Evolutionary conservation across 2,888 invertebrate species (phyloP).

Genomic region (Tinea semifulvella): DNA sequence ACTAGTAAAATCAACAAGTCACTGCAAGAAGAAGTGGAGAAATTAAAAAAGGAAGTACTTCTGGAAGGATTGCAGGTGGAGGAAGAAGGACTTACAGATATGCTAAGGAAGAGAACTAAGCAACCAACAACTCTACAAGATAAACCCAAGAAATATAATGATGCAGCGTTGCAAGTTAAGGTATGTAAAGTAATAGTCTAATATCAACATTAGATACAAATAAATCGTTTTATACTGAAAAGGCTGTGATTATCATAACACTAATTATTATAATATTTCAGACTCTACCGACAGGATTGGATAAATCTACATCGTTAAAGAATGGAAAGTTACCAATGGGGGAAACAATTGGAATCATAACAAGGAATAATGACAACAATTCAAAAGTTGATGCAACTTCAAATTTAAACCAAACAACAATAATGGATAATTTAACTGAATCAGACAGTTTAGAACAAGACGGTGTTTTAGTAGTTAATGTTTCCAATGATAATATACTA

Average conservation of each 20-base stretch:
- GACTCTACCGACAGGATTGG: constrained; percentile 49
- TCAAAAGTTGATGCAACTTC: constrained; percentile 25
- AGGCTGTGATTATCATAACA: not conserved
- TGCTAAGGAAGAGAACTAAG: constrained; percentile 75
- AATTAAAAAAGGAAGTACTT: constrained; percentile 82
- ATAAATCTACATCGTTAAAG: constrained; percentile 49
- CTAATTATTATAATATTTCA: constrained; percentile 24
- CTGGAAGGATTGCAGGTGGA: constrained; percentile 85
- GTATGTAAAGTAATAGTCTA: constrained; percentile 31
- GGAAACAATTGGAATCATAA: constrained; percentile 29
- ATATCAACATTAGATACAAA: not conserved
- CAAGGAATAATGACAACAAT: constrained; percentile 30
- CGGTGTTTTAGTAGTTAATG: constrained; percentile 55
- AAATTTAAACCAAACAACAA: constrained; percentile 36
- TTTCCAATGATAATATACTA: constrained; percentile 53
- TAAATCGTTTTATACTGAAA: not conserved
- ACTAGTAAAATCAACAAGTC: constrained; percentile 70
- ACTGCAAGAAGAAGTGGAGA: constrained; percentile 80
- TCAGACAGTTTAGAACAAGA: constrained; percentile 60
- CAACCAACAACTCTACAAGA: constrained; percentile 61
- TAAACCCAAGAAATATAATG: constrained; percentile 59
- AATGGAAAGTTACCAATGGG: constrained; percentile 50
- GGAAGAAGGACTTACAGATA: constrained; percentile 82
- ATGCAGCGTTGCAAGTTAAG: constrained; percentile 51
- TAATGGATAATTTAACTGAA: constrained; percentile 51